Evolutionary conservation across 2,888 invertebrate species (phyloP), one percentile per base, ranked within the genome.

Genomic region (Plebejus argus): DNA sequence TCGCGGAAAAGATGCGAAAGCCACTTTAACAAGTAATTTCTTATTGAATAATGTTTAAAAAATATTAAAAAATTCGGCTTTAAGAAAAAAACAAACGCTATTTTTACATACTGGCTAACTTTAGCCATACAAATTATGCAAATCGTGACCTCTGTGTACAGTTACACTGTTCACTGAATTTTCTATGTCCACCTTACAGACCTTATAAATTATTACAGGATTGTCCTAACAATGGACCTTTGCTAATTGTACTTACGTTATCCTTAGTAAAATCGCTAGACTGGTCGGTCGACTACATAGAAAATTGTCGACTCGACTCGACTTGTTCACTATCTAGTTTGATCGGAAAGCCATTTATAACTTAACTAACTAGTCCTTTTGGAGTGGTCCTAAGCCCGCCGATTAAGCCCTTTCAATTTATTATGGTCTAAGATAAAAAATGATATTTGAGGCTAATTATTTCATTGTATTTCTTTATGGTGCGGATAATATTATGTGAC

Each of bases 231-330:
- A 71, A 53, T 33, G 76, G 71, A 70, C 76, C 56, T 70, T 8
- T 0, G 20, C 61, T 77, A 70, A 77, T 77, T 77, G 76, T 70
- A 53, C 53, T 77, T 35, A 49, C 53, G 15, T 74, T 74, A 33
- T 66, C 12, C 28, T 18, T 28, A 2, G 66, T 12, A 20, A 23
- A 12, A 66, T 66, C 18, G 28, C 28, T 66, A 28, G 33, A 66
- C 28, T 66, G 15, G 28, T 66, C 28, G 28, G 15, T 28, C 12
- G 28, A 66, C 28, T 66, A 15, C 15, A 15, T 28, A 5, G 18
- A 12, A 33, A 66, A 15, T 15, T 66, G 28, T 61, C 23, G 61
- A 61, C 23, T 58, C n/a, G 56, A 20, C 20, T 66, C 33, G 2
- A 28, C 18, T 33, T 15, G 15, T 66, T 18, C 6, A 66, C 18